phyloP scores from a whole-genome alignment of 2,113 vertebrate species.

The Odontesthes bonariensis region DNA sequence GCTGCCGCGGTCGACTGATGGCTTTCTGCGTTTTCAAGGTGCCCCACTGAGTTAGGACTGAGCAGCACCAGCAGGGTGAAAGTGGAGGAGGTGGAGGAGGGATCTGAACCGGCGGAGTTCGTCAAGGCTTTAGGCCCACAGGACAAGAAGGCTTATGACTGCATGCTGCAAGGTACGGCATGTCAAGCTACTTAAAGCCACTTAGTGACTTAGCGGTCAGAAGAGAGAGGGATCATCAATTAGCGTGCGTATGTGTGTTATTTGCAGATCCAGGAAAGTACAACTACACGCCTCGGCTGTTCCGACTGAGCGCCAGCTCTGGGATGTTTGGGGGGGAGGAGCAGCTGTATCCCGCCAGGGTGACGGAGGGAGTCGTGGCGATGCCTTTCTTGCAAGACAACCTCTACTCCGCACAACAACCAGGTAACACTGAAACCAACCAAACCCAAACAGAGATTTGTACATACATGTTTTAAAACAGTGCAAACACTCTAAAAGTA shows the following conservation, averaged over 20 bases:
- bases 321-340: slow-evolving; percentile 82
- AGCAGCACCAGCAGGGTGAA: slow-evolving; percentile 69
- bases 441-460: neutral
- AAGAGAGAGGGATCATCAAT: neutral
- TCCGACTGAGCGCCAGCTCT: slow-evolving; percentile 78
- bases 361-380: slow-evolving; percentile 75
- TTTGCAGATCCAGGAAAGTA: slow-evolving; percentile 84
- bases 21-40: slow-evolving; percentile 56
- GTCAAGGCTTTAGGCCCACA: slow-evolving; percentile 71
- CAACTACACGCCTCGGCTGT: slow-evolving; percentile 84
- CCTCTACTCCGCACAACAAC: slow-evolving; percentile 81
- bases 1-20: neutral
- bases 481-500: neutral
- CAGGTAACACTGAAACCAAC: slow-evolving; percentile 67
- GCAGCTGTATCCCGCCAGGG: slow-evolving; percentile 72
- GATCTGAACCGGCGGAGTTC: slow-evolving; percentile 79
- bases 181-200: neutral
- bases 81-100: slow-evolving; percentile 83
- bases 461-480: neutral
- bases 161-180: slow-evolving; percentile 83
- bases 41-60: slow-evolving; percentile 78
- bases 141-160: slow-evolving; percentile 85
- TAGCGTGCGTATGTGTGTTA: slow-evolving; percentile 1
- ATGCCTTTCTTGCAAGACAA: slow-evolving; percentile 87
- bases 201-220: neutral